A percentile compares a stretch with the other conserved stretches of the same genome.
Conservation (phyloP, 2,797 vertebrate species). For the Euthynnus affinis region DNA sequence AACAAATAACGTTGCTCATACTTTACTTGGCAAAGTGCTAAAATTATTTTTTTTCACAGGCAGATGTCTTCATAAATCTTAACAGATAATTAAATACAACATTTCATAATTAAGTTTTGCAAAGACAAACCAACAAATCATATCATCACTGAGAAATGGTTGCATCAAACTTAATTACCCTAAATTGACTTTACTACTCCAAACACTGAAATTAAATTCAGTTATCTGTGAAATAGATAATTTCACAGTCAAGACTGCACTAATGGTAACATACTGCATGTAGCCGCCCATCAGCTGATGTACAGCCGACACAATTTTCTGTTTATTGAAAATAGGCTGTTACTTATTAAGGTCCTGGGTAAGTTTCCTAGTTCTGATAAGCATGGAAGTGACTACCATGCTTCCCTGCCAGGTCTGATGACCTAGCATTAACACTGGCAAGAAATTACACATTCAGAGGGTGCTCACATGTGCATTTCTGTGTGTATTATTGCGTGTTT, state of each 20-base stretch:
- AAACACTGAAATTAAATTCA: slow-evolving; percentile 60
- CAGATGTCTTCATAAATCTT: slow-evolving; percentile 41
- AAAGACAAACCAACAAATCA: slow-evolving; percentile 53
- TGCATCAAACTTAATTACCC: slow-evolving; percentile 44
- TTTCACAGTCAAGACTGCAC: slow-evolving; percentile 36
- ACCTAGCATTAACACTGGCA: slow-evolving; percentile 52
- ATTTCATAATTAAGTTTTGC: slow-evolving; percentile 49
- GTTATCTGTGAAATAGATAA: slow-evolving; percentile 52
- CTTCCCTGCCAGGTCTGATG: slow-evolving; percentile 14
- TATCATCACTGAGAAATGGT: slow-evolving; percentile 46
- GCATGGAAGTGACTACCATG: slow-evolving; percentile 21
- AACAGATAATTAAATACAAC: slow-evolving; percentile 47
- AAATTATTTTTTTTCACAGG: slow-evolving; percentile 33
- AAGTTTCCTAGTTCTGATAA: slow-evolving; percentile 40
- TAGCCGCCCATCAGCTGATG: slow-evolving; percentile 31
- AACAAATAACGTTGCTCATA: slow-evolving; percentile 12
- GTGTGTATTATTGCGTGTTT: slow-evolving; percentile 2
- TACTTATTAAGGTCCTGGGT: slow-evolving; percentile 34
- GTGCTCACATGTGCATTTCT: neutral
- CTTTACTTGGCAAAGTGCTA: slow-evolving; percentile 18
- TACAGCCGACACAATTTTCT: slow-evolving; percentile 38
- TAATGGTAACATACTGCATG: slow-evolving; percentile 32
- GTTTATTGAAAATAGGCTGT: slow-evolving; percentile 41
- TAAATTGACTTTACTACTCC: slow-evolving; percentile 48
- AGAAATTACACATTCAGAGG: slow-evolving; percentile 46